Conservation (phyloP, 2,113 vertebrate species). For the Galeopterus variegatus region DNA sequence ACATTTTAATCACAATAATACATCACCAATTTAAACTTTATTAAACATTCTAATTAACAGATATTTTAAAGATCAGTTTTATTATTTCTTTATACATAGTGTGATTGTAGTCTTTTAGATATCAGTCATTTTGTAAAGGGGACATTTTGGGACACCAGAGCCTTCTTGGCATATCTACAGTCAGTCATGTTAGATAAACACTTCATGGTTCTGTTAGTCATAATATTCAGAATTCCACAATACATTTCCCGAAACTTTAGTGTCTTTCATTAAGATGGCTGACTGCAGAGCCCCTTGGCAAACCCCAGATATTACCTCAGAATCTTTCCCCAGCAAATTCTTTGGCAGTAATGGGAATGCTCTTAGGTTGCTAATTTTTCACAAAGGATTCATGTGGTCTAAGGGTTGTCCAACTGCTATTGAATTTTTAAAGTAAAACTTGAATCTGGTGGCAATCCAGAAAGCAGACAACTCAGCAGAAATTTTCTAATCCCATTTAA, state of each 20-base stretch:
- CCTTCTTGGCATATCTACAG: neutral
- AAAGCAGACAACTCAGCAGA: conserved; percentile 16
- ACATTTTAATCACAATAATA: conserved; percentile 44
- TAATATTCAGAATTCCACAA: neutral
- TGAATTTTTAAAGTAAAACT: conserved; percentile 58
- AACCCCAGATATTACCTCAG: neutral
- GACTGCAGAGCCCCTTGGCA: neutral
- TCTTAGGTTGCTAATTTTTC: conserved; percentile 43
- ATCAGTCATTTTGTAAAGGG: neutral
- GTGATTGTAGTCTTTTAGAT: neutral
- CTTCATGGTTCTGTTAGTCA: conserved; percentile 12
- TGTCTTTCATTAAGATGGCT: conserved; percentile 43
- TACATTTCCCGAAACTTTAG: neutral
- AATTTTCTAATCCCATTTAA: neutral
- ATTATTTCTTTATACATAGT: neutral
- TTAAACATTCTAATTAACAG: conserved; percentile 35
- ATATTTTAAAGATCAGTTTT: conserved; percentile 20
- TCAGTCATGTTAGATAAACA: neutral
- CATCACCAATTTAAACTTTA: conserved; percentile 16
- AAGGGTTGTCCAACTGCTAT: conserved; percentile 27
- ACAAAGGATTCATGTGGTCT: conserved; percentile 20
- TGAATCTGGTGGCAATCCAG: neutral
- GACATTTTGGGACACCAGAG: neutral
- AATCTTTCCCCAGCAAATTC: neutral
- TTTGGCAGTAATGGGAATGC: neutral